Percentiles rank a stretch among this genome's conserved stretches.
Evolutionary conservation across 64 coral and sea anemone genomes (phyloP).

Genomic region (Orbicella faveolata): DNA sequence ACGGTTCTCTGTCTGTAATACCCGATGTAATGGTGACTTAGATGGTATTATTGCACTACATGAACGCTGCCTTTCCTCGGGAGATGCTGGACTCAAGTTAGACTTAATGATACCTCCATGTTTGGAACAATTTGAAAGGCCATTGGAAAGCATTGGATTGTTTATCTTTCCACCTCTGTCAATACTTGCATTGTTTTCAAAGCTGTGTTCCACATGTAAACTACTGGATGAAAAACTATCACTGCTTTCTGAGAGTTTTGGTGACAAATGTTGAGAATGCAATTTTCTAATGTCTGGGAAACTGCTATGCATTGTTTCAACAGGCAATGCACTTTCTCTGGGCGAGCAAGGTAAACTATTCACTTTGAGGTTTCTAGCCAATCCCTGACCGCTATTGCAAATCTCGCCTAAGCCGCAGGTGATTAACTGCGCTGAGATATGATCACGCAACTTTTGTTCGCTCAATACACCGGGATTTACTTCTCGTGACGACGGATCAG

Average conservation of each 20-base stretch:
- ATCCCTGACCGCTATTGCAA: background rate
- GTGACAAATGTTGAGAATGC: background rate
- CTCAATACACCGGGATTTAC: background rate
- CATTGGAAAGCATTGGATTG: background rate
- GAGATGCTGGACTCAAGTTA: background rate
- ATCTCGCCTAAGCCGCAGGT: background rate
- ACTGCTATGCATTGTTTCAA: conserved; percentile 5
- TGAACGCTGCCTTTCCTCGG: background rate
- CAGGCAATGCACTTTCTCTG: background rate
- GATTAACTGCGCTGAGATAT: conserved; percentile 19
- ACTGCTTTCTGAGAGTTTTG: background rate
- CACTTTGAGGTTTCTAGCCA: conserved; percentile 29
- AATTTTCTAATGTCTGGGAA: conserved; percentile 49
- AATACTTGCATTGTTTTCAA: background rate
- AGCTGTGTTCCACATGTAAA: background rate
- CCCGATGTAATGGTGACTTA: conserved; percentile 17
- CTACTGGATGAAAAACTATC: conserved; percentile 39
- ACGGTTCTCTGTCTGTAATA: background rate
- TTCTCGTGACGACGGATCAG: background rate
- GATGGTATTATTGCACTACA: background rate
- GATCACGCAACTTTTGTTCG: conserved; percentile 6
- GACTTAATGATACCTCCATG: background rate
- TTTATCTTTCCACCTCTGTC: background rate
- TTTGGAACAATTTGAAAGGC: background rate
- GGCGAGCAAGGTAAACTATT: conserved; percentile 23